phyloP scores from a whole-genome alignment of 2,113 vertebrate genomes.

The Willisornis vidua region DNA sequence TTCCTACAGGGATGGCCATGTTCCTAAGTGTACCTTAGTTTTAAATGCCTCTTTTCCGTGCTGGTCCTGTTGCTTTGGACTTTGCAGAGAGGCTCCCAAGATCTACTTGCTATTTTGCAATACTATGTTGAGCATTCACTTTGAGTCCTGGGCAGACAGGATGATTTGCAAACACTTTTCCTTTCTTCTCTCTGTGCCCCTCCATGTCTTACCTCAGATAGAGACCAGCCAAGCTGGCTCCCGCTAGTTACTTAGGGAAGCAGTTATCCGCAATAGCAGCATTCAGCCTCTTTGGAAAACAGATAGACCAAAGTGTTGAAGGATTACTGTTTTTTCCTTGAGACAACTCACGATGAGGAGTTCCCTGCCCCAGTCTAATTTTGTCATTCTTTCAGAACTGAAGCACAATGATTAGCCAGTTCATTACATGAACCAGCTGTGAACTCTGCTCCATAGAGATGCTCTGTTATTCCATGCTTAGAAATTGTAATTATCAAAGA shows the following conservation, averaged over 20 bases:
- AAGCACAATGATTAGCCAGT: background rate
- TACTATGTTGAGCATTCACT: background rate
- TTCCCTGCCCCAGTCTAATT: background rate
- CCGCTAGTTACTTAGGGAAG: background rate
- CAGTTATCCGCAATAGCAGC: background rate
- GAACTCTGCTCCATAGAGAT: background rate
- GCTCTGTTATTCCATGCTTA: background rate
- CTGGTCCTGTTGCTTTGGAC: background rate
- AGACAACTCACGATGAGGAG: background rate
- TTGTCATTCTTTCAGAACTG: background rate
- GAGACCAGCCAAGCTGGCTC: background rate
- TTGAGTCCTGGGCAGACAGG: background rate
- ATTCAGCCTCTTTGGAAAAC: background rate
- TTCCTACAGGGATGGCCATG: background rate
- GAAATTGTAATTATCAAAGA: slow-evolving; percentile 29
- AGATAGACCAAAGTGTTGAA: background rate
- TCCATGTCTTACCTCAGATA: background rate
- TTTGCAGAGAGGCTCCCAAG: background rate
- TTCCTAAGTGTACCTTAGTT: background rate
- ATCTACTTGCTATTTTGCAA: background rate
- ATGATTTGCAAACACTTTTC: background rate
- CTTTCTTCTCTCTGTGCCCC: background rate
- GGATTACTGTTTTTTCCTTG: background rate
- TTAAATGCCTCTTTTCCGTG: background rate
- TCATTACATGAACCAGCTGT: slow-evolving; percentile 46